phyloP scores from a whole-genome alignment of 2,797 vertebrate genomes.

The Octomys mimax region DNA sequence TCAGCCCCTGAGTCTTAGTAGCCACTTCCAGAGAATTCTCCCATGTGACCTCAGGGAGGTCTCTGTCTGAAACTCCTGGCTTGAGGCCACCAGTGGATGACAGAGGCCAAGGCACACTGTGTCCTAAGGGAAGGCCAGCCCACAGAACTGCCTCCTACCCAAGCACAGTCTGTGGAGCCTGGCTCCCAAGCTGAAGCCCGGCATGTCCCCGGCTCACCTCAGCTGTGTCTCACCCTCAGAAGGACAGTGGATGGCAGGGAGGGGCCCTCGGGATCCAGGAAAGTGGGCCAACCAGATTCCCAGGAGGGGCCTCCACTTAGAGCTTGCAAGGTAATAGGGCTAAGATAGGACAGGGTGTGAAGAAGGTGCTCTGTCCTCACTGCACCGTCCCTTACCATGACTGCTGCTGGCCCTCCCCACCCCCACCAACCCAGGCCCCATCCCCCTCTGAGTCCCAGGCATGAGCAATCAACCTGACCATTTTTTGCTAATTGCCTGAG shows the following conservation, averaged over 20 bases:
- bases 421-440: background rate
- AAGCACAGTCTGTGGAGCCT: background rate
- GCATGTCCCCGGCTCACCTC: constrained; percentile 68
- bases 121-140: background rate
- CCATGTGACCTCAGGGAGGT: background rate
- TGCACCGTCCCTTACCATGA: background rate
- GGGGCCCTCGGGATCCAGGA: background rate
- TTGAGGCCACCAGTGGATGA: background rate
- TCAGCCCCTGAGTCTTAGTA: background rate
- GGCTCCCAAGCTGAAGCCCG: background rate
- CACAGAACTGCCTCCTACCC: background rate
- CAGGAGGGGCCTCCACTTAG: background rate
- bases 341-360: background rate
- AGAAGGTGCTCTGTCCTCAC: background rate
- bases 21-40: background rate
- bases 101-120: background rate
- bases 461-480: background rate
- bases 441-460: background rate
- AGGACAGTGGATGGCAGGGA: background rate
- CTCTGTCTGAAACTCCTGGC: constrained; percentile 12
- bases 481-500: background rate
- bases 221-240: constrained; percentile 25
- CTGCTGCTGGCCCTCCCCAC: background rate
- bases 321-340: background rate
- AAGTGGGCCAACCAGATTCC: constrained; percentile 44